Conservation (phyloP, 2,113 vertebrate genomes). For the Podarcis raffonei region DNA sequence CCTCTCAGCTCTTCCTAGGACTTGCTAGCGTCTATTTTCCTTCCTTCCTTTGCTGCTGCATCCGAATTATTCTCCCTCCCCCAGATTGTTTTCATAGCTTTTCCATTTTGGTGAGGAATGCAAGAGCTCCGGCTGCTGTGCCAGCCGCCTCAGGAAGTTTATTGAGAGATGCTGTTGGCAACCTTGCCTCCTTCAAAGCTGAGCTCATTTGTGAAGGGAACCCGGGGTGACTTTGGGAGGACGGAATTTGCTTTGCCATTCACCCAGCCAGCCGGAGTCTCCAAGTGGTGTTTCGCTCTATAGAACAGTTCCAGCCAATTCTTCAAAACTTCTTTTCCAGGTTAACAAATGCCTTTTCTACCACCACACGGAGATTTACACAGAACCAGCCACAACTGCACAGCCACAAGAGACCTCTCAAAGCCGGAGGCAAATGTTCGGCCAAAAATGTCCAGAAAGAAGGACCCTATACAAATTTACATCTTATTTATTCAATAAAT, state of each 20-base stretch:
- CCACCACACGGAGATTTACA: rapidly evolving
- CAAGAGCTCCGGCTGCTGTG: background rate
- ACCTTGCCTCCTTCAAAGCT: conserved; percentile 39
- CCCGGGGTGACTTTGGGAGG: conserved; percentile 22
- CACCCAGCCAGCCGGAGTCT: background rate
- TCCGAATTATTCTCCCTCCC: background rate
- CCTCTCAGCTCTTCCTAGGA: background rate
- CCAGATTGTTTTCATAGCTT: conserved; percentile 26
- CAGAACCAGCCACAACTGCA: background rate
- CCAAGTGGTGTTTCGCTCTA: background rate
- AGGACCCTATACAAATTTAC: background rate
- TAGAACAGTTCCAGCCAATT: background rate
- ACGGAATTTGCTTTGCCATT: conserved; percentile 23
- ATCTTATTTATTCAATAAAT: background rate
- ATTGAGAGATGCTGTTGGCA: conserved; percentile 24
- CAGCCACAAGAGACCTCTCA: rapidly evolving
- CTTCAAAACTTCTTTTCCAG: rapidly evolving
- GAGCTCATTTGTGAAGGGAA: conserved; percentile 31
- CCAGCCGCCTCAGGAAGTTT: conserved; percentile 12
- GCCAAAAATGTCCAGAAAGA: background rate
- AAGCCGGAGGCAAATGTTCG: background rate
- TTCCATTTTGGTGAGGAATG: conserved; percentile 22
- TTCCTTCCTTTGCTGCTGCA: background rate
- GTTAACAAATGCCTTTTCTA: background rate
- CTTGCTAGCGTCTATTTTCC: background rate